These are phyloP conservation scores for Metopia argyrocephala DNA, from an alignment of 2,888 invertebrate genomes.

Conservation along the genomic window DNA sequence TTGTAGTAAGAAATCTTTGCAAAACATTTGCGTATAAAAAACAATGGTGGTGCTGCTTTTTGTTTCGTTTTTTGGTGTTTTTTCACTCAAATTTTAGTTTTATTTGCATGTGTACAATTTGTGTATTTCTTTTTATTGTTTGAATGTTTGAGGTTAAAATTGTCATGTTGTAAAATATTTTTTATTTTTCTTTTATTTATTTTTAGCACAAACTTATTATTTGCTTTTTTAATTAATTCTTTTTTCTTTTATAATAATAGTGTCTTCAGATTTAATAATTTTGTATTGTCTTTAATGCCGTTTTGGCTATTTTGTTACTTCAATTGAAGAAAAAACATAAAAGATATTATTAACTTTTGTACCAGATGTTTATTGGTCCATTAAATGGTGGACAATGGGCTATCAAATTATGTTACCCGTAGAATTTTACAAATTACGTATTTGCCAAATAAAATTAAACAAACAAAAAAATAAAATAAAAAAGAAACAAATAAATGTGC, in stretches of 20 bases:
- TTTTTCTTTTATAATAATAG: not conserved
- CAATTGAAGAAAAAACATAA: no score
- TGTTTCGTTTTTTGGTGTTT: slow-evolving; percentile 1
- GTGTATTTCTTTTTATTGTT: slow-evolving; percentile 29
- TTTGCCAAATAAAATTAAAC: no score
- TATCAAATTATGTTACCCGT: no score
- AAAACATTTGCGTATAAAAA: slow-evolving; percentile 17
- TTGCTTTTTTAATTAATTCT: not conserved
- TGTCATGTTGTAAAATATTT: slow-evolving; percentile 48
- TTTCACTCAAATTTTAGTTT: not conserved
- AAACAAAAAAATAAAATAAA: no score
- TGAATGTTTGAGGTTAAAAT: slow-evolving; percentile 52
- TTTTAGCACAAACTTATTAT: slow-evolving; percentile 4
- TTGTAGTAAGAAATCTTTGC: slow-evolving; percentile 27
- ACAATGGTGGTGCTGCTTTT: slow-evolving; percentile 3
- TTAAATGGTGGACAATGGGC: no score
- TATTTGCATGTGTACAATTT: slow-evolving; percentile 13
- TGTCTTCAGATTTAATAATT: no score
- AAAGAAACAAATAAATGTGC: no score
- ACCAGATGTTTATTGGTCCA: no score
- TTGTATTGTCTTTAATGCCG: no score
- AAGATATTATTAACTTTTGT: no score
- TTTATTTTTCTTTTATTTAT: slow-evolving; percentile 36
- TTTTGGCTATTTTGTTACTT: no score
- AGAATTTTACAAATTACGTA: no score